phyloP scores from a whole-genome alignment of 92 coral and sea anemone species.

The Parazoanthus atlanticus region DNA sequence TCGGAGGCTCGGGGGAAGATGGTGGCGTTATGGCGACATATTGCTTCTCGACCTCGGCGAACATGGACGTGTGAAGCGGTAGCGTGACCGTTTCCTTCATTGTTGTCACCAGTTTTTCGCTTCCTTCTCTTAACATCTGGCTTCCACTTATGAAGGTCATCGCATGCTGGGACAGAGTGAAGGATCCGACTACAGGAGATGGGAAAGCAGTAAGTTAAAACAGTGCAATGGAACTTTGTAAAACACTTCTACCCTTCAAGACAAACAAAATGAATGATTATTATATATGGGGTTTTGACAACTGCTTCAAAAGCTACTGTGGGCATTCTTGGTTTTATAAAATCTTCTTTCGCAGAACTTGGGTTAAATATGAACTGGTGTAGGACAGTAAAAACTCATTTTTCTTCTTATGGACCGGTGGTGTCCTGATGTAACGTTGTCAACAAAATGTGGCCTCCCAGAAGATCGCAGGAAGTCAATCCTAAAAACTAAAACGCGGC shows the following conservation, averaged over 20 bases:
- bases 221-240: not conserved
- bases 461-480: too few relatives aligned
- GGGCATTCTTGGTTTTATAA: too few relatives aligned
- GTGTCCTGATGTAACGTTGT: too few relatives aligned
- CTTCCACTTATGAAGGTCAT: slow-evolving; percentile 24
- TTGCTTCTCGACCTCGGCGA: slow-evolving; percentile 97
- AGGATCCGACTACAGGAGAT: slow-evolving; percentile 2
- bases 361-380: too few relatives aligned
- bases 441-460: too few relatives aligned
- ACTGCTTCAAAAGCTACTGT: too few relatives aligned
- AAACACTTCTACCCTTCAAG: not conserved
- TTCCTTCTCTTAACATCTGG: slow-evolving; percentile 41
- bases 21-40: slow-evolving; percentile 98
- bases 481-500: too few relatives aligned
- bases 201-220: not conserved
- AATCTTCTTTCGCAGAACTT: too few relatives aligned
- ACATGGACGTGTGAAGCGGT: slow-evolving; percentile 68
- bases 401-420: too few relatives aligned
- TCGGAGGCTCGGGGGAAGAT: slow-evolving; percentile 89
- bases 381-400: too few relatives aligned
- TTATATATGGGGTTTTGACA: too few relatives aligned
- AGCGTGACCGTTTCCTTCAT: slow-evolving; percentile 79
- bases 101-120: slow-evolving; percentile 70
- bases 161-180: slow-evolving; percentile 16
- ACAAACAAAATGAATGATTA: too few relatives aligned